Evolutionary conservation across 2,113 vertebrate species (phyloP).

Genomic region (Syngnathus floridae): DNA sequence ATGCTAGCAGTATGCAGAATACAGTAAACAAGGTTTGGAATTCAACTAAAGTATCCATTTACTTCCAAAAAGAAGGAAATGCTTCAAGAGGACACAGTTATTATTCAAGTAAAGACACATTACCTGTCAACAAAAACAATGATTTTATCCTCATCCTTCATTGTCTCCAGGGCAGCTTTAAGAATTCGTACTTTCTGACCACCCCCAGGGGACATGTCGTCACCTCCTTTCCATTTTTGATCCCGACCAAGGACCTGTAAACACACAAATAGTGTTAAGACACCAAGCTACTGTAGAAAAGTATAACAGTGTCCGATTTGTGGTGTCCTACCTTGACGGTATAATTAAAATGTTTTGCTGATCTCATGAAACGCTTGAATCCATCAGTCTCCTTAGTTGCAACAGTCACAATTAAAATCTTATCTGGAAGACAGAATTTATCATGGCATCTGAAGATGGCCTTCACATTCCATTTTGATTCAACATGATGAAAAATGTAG

Average conservation of each 20-base stretch:
- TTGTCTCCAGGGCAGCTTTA: conserved; percentile 77
- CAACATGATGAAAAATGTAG: no score
- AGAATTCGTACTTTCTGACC: conserved; percentile 89
- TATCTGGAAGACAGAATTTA: conserved; percentile 63
- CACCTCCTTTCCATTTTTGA: conserved; percentile 79
- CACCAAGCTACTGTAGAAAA: not conserved
- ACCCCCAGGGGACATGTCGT: conserved; percentile 74
- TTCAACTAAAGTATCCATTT: not conserved
- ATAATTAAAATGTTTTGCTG: conserved; percentile 89
- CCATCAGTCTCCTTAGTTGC: conserved; percentile 89
- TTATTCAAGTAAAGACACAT: not conserved
- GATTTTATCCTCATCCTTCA: conserved; percentile 72
- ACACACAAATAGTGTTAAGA: not conserved
- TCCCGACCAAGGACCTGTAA: conserved; percentile 81
- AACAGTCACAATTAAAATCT: conserved; percentile 87
- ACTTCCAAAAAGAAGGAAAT: not conserved
- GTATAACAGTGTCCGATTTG: not conserved
- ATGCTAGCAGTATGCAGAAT: not conserved
- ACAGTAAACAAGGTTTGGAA: not conserved
- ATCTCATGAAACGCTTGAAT: conserved; percentile 84
- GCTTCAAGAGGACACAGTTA: not conserved
- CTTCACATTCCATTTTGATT: no score
- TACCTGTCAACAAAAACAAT: conserved; percentile 92
- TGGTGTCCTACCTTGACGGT: conserved; percentile 79
- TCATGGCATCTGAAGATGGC: not conserved